These are phyloP conservation scores for Slavum lentiscoides DNA, from an alignment of 2,888 invertebrate species.

Conservation along the genomic window DNA sequence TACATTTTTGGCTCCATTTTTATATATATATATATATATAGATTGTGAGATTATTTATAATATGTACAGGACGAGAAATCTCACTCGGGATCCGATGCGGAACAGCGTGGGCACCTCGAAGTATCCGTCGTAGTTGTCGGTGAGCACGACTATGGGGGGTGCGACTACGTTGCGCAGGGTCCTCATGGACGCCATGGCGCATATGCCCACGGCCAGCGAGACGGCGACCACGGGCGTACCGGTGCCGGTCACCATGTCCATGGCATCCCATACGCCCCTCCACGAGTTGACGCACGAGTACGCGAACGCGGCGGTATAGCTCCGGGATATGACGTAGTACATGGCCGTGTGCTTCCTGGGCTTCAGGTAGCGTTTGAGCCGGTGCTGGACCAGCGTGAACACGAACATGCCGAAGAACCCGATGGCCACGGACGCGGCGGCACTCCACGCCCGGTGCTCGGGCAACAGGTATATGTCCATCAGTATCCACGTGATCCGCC, in stretches of 20 bases:
- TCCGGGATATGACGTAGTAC: constrained; percentile 72
- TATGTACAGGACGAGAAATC: constrained; percentile 58
- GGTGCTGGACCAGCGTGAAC: constrained; percentile 71
- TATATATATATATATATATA: too few relatives aligned
- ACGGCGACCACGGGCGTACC: constrained; percentile 66
- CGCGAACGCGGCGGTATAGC: constrained; percentile 76
- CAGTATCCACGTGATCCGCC: constrained; percentile 84
- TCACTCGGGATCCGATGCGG: constrained; percentile 69
- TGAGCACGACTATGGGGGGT: constrained; percentile 77
- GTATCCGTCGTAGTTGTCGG: constrained; percentile 76
- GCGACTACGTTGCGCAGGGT: constrained; percentile 79
- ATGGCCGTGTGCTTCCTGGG: constrained; percentile 69
- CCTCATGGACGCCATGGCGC: constrained; percentile 71
- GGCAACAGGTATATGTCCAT: constrained; percentile 75
- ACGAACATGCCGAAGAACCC: constrained; percentile 73
- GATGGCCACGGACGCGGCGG: constrained; percentile 70
- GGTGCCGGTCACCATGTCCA: constrained; percentile 71
- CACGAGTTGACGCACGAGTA: constrained; percentile 84
- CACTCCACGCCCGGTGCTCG: constrained; percentile 66
- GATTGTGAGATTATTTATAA: neutral
- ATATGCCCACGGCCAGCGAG: constrained; percentile 70
- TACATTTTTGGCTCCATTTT: too few relatives aligned
- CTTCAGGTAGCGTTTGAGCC: constrained; percentile 66
- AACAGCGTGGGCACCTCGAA: constrained; percentile 86
- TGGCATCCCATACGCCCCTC: constrained; percentile 80